Base-by-base conservation (phyloP, 1,140 invertebrate species). In the Drosophila pachea region DNA sequence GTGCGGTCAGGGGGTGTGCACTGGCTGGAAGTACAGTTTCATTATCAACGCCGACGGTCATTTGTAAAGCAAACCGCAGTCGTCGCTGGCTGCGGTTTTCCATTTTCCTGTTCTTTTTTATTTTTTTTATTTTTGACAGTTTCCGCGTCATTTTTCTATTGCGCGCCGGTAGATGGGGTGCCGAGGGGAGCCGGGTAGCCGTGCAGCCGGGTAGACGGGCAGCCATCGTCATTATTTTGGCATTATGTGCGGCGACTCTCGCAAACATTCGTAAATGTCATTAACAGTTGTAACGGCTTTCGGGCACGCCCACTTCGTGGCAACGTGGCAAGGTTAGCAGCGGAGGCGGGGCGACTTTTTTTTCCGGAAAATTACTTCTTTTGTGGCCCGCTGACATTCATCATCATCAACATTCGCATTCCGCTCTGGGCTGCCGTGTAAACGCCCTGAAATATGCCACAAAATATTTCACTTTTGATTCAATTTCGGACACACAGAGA, bases 351-450 rank as follows among this genome's bases (percentile, higher is more conserved):
- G 58, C 40, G 36, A 48, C 50, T 50, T 16, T 54, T 86, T 84
- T 86, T 86, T 72, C 77, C 76, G 86, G 74, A 81, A 81, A 86
- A 86, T 86, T 86, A 86, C 82, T 81, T 86, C 81, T 86, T 86
- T 86, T 86, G 69, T 86, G 70, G 62, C 64, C 36, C 55, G 47
- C 60, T 77, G 71, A 77, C 82, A 86, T 86, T 77, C 81, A 86
- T 86, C 81, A 86, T 86, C 82, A 86, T 86, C 79, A 84, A 65
- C 74, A 61, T 74, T 83, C 50, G 47, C 33, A 11, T 40, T 35
- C 53, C 35, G 54, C 48, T 45, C 43, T 43, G 40, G 35, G 54
- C 48, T 53, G 71, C 71, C 67, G 60, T 73, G 72, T 62, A 58
- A 78, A 58, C 53, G 65, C 64, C 62, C 48, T 77, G 74, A 79